These are phyloP conservation scores for Cenopis cana DNA, from an alignment of 2,888 invertebrate species.

Conservation along the genomic window DNA sequence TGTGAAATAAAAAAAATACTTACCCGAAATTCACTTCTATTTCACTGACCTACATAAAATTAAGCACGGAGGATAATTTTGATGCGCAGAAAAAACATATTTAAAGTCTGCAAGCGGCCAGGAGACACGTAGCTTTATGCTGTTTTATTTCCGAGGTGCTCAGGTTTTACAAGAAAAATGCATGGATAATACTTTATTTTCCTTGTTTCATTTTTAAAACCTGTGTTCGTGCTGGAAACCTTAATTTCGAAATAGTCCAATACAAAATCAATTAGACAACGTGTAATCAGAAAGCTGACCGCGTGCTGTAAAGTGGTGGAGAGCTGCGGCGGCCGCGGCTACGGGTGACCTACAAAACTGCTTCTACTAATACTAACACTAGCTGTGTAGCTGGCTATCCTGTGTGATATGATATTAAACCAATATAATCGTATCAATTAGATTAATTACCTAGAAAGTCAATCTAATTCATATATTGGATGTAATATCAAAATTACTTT, in stretches of 20 bases:
- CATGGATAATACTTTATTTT: neutral
- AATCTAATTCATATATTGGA: too few species aligned
- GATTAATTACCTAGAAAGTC: neutral
- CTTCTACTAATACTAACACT: conserved; percentile 13
- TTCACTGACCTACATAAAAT: conserved; percentile 8
- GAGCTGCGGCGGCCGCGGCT: conserved; percentile 25
- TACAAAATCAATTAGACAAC: conserved; percentile 42
- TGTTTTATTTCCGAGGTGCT: conserved; percentile 19
- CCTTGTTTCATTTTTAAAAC: neutral
- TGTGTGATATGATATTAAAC: too few species aligned
- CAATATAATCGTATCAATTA: too few species aligned
- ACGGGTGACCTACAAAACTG: conserved; percentile 36
- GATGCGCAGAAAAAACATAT: conserved; percentile 6
- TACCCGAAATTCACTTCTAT: neutral
- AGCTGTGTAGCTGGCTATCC: conserved; percentile 1
- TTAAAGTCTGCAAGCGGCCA: conserved; percentile 7
- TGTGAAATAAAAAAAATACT: neutral
- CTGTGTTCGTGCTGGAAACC: conserved; percentile 14
- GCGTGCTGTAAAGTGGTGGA: conserved; percentile 34
- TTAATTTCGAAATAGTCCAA: conserved; percentile 21
- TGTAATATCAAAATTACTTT: neutral
- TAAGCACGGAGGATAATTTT: conserved; percentile 4
- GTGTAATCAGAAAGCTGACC: conserved; percentile 44
- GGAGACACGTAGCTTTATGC: conserved; percentile 9
- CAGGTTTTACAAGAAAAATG: conserved; percentile 2